A percentile compares a stretch with the other conserved stretches of the same genome.
Evolutionary conservation across 2,888 invertebrate species (phyloP).

Genomic region (Panzeria rudis): DNA sequence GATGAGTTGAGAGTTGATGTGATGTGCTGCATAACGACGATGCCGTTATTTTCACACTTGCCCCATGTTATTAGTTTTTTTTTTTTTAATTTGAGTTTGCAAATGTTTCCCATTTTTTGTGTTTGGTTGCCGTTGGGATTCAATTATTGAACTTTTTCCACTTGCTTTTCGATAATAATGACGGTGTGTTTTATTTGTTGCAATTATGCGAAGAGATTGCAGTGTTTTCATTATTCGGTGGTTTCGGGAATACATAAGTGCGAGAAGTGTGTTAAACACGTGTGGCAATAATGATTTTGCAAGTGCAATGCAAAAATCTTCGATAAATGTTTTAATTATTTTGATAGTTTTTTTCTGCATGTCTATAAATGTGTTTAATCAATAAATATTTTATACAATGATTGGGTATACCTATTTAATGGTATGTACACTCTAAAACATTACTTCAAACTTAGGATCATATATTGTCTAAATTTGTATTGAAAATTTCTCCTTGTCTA

Average conservation of each 20-base stretch:
- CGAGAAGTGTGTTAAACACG: conserved; percentile 67
- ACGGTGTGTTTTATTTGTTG: conserved; percentile 41
- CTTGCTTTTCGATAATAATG: conserved; percentile 33
- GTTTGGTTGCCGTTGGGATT: conserved; percentile 35
- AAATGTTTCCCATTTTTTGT: conserved; percentile 16
- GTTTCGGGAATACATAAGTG: conserved; percentile 20
- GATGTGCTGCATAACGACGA: conserved; percentile 59
- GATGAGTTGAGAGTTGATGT: conserved; percentile 61
- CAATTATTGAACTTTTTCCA: conserved; percentile 41
- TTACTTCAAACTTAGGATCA: no score
- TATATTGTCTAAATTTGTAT: no score
- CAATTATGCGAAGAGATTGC: conserved; percentile 7
- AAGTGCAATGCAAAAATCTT: conserved; percentile 35
- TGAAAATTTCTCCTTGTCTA: no score
- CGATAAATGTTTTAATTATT: conserved; percentile 52
- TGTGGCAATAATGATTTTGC: conserved; percentile 58
- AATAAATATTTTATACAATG: conserved; percentile 14
- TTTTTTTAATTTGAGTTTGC: conserved; percentile 12
- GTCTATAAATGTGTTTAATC: conserved; percentile 15
- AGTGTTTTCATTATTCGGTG: conserved; percentile 17
- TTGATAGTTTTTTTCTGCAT: conserved; percentile 15
- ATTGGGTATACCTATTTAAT: neutral
- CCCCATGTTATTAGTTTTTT: conserved; percentile 46
- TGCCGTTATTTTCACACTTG: conserved; percentile 68
- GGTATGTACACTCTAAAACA: neutral